Base-by-base conservation (phyloP, 2,888 invertebrate genomes). In the Cylindroiulus punctatus region DNA sequence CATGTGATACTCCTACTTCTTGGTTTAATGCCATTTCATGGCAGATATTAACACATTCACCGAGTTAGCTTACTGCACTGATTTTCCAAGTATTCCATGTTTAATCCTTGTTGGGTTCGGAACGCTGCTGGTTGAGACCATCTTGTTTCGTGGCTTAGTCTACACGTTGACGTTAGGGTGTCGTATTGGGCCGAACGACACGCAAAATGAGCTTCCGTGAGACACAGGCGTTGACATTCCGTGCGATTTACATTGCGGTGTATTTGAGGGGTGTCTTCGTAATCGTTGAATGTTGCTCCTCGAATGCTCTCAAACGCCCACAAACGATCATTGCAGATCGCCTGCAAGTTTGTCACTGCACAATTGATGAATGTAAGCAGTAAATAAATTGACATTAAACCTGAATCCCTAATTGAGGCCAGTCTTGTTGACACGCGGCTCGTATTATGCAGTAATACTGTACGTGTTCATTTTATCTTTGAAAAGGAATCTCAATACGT, bases 111-210 rank as follows among this genome's bases (percentile, higher is more conserved):
- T 42, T 90, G 42, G 40, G 26, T 88, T 85, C 90, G 88, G 88
- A 93, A 92, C 84, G 92, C 92, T 87, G 91, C 91, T 17, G 92
- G 92, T 88, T 92, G 92, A 57, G 92, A 92, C 86, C 92, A 89
- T 40, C 92, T 89, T 89, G 92, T 92, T 88, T 93, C 92, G 82
- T 91, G 90, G 88, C 92, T 92, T 88, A 92, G 88, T 32, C 91
- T 90, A 89, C 92, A 92, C 57, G 91, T 89, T 86, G 90, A 89
- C 87, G 89, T 89, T 40, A 90, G 90, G 87, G 91, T 91, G 89
- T 92, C 92, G 90, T 92, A 93, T 89, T 92, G 92, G 86, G 92
- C 92, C 12, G 92, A 92, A 86, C 91, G 90, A 90, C 93, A 93
- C 22, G 91, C 91, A 89, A 93, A 93, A 52, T 91, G 90, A 30